Base-by-base conservation (phyloP, 2,888 invertebrate genomes). In the Meghimatium bilineatum region DNA sequence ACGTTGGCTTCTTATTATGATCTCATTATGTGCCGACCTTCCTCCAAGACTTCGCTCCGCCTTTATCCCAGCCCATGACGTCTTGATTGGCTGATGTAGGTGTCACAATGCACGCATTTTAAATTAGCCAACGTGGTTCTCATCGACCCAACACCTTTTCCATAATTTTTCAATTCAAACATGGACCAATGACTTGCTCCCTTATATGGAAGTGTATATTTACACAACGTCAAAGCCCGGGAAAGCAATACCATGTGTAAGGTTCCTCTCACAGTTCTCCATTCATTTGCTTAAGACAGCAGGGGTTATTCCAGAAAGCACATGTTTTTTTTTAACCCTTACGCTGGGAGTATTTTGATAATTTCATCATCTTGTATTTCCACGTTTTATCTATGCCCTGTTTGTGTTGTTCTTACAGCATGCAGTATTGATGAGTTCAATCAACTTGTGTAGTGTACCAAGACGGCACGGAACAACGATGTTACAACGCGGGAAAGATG, bases 141-240 rank as follows among this genome's bases (percentile, higher is more conserved):
- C 17, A 14, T 56, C 56, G 17, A 56, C 56, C 2, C 56, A 17
- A 14, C 23, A 3, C 20, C 20, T 56, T 56, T 56, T 23, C 23
- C 20, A 23, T 17, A 14, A 12, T 49, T 49, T 49, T 49, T 49
- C 17, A 8, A 12, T 17, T 6, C 20, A 23, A 56, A 56, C 20
- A 56, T 20, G 23, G 17, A 23, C 74, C 52, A 52, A 44, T 74
- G 38, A 34, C 67, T 17, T n/a, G 34, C 34, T 67, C 56, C 56
- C 56, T 56, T 56, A 56, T 56, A 56, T 56, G 56, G 56, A 56
- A 56, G 56, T 67, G 34, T 32, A 67, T 80, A 80, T 80, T 80
- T 80, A 71, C 80, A 80, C 80, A 80, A 56, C 20, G 56, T 23
- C 66, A 66, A 29, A 29, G 66, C 32, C 66, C 66, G 66, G 12